These are phyloP conservation scores for Ricordea florida DNA, from an alignment of 92 coral and sea anemone species.

Conservation along the genomic window DNA sequence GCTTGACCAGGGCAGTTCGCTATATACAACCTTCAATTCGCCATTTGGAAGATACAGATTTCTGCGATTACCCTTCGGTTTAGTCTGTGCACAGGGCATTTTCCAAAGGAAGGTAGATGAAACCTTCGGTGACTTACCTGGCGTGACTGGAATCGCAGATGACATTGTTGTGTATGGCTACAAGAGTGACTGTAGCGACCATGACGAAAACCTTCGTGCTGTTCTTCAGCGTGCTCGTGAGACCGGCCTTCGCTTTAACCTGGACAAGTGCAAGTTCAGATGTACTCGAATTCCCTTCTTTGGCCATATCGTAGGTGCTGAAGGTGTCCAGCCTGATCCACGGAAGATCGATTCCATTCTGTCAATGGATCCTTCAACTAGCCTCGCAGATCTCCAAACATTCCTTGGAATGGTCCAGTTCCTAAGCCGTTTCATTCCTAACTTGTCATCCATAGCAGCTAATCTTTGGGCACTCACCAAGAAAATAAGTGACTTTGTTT, in stretches of 20 bases:
- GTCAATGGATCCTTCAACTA: no score
- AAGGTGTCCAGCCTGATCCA: no score
- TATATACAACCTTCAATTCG: slow-evolving; percentile 65
- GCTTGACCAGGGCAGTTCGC: slow-evolving; percentile 55
- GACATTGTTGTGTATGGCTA: slow-evolving; percentile 64
- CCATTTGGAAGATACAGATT: slow-evolving; percentile 67
- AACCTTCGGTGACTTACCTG: slow-evolving; percentile 66
- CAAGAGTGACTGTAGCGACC: slow-evolving; percentile 45
- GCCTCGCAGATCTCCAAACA: no score
- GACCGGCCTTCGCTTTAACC: slow-evolving; percentile 26
- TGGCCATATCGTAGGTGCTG: slow-evolving; percentile 61
- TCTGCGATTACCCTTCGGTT: slow-evolving; percentile 53
- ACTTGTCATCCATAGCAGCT: no score
- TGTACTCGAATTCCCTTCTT: slow-evolving; percentile 37
- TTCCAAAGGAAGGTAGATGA: slow-evolving; percentile 72
- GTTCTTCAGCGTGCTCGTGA: slow-evolving; percentile 52
- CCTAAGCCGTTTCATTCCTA: no score
- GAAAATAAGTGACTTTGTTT: no score
- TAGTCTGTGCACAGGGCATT: slow-evolving; percentile 63
- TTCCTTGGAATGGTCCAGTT: no score
- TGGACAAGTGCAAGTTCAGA: slow-evolving; percentile 31
- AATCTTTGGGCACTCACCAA: no score
- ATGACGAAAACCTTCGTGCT: slow-evolving; percentile 57
- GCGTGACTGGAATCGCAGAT: slow-evolving; percentile 71
- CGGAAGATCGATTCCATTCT: no score